Conservation (phyloP, 23 tunicate genomes). For the Ciona savignyi region DNA sequence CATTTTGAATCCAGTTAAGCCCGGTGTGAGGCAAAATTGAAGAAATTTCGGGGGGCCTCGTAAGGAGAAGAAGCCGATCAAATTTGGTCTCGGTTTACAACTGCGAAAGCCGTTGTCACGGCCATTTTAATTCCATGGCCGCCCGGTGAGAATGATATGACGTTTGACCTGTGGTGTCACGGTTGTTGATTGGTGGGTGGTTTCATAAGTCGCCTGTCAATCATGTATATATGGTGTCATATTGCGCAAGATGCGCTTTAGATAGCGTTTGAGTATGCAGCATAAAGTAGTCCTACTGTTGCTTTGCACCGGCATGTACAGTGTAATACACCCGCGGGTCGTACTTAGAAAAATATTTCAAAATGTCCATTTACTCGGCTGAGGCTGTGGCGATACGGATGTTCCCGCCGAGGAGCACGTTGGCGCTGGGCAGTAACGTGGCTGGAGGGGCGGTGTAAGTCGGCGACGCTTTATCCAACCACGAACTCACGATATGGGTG, state of each 20-base stretch:
- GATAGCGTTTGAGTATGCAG: no score
- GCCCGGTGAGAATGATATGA: neutral
- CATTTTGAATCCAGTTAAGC: no score
- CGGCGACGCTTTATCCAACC: neutral
- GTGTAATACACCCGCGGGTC: no score
- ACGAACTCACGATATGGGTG: neutral
- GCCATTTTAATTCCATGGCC: neutral
- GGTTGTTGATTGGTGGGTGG: neutral
- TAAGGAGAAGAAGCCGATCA: neutral
- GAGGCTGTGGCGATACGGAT: neutral
- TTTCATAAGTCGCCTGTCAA: neutral
- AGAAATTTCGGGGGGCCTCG: neutral
- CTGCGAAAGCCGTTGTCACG: neutral
- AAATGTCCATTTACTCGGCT: neutral
- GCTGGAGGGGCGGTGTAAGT: neutral
- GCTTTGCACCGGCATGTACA: neutral
- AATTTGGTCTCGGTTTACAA: no score
- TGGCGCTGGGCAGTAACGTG: conserved; percentile 55
- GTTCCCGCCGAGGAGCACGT: conserved; percentile 39
- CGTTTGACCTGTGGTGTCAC: neutral
- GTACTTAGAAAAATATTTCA: neutral
- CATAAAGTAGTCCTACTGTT: neutral
- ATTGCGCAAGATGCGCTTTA: no score
- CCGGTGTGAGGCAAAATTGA: neutral
- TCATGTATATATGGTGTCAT: neutral